phyloP scores from a whole-genome alignment of 92 coral and sea anemone species.

The Anthopleura xanthogrammica region DNA sequence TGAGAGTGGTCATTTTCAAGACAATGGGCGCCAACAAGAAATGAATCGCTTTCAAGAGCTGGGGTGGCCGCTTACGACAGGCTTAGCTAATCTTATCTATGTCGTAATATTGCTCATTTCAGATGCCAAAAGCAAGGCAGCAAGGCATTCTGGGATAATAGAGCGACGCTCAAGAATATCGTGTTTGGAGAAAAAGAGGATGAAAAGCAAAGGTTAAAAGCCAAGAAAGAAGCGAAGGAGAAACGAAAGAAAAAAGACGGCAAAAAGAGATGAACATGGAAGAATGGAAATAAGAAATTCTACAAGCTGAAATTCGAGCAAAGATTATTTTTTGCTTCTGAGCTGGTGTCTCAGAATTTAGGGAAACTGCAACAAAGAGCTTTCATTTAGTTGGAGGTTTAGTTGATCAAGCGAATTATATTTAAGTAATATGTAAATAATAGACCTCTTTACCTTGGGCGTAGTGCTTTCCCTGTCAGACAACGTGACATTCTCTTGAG shows the following conservation, averaged over 20 bases:
- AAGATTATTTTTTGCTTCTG: background rate
- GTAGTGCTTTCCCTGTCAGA: no score
- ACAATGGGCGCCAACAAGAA: no score
- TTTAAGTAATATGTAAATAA: no score
- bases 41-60: background rate
- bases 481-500: no score
- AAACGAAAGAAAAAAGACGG: conserved; percentile 25
- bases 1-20: no score
- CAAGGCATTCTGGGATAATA: conserved; percentile 68
- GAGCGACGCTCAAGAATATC: conserved; percentile 30
- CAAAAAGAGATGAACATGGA: background rate
- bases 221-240: conserved; percentile 35
- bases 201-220: conserved; percentile 32
- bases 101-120: background rate
- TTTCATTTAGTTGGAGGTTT: no score
- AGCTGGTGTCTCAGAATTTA: background rate
- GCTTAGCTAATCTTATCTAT: background rate
- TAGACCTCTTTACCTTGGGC: no score
- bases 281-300: background rate
- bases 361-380: no score
- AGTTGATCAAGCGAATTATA: no score
- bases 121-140: conserved; percentile 60
- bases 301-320: background rate
- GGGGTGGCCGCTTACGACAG: background rate
- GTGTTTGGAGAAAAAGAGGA: conserved; percentile 45